Base-by-base conservation (phyloP, 2,888 invertebrate species). In the Prosopocoilus inquinatus region DNA sequence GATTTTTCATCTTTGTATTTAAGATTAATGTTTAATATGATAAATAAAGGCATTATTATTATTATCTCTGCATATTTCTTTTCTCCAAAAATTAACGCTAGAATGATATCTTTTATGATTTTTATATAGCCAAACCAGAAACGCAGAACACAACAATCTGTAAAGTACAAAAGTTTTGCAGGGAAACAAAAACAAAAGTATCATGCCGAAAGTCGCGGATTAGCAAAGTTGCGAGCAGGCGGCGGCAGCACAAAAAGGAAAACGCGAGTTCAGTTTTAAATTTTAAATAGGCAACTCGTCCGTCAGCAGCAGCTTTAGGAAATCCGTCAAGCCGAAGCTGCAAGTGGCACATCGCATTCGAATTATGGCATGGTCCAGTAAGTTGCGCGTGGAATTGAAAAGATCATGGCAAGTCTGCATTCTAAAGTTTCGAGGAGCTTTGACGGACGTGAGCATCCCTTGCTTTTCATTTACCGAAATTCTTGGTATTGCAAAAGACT, bases 341-440 rank as follows among this genome's bases (percentile, higher is more conserved):
- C 64, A 62, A 66, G 64, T 66, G 66, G 66, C 66, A 66, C 64
- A 64, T 64, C 65, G 68, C 66, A 66, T 64, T 63, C 67, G 60
- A 68, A 68, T 68, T 68, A 66, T 55, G 34, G 41, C 55, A 61
- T 63, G 59, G 66, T 66, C 67, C 67, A 67, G 63, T 60, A 64
- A 60, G 57, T 63, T 58, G 59, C 65, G 61, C 64, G 65, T 64
- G 63, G 67, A 67, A 68, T 67, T 68, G 67, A 68, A 68, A 68
- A 68, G 68, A 68, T 68, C 67, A 67, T 60, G 65, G 60, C 64
- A 65, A 68, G 66, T 65, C 65, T 66, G 66, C 64, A 65, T 65
- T 63, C 66, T 55, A 58, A 61, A 61, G 63, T 64, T 65, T 62
- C 33, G 53, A 55, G 56, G 55, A 61, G 55, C 48, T 60, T 58